Evolutionary conservation across 2,113 vertebrate genomes (phyloP).

Genomic region (Prunella himalayana): DNA sequence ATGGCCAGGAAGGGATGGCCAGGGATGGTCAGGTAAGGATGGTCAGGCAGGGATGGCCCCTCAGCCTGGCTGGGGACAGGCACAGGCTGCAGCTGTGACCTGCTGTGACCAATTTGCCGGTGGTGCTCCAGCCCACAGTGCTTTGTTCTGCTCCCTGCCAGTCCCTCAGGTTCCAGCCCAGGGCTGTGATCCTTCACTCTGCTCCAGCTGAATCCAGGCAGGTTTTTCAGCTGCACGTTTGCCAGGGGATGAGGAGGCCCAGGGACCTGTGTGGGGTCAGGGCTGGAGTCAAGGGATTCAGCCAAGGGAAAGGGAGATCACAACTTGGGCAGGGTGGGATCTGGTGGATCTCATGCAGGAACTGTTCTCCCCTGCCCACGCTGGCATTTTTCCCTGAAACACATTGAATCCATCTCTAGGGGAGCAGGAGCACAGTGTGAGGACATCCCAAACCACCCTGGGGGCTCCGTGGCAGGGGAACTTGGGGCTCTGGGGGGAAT

Average conservation of each 20-base stretch:
- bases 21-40: background rate
- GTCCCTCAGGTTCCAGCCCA: background rate
- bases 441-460: background rate
- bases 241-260: background rate
- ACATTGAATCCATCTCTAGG: background rate
- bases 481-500: rapidly evolving
- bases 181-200: rapidly evolving
- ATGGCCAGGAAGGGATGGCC: too few species aligned
- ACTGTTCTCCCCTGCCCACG: background rate
- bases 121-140: background rate
- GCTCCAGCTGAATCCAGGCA: background rate
- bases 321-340: background rate
- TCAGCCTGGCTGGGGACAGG: background rate
- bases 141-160: background rate
- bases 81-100: background rate
- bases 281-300: background rate
- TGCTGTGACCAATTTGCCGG: background rate
- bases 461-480: background rate
- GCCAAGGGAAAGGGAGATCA: background rate
- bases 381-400: background rate
- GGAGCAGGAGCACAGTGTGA: rapidly evolving
- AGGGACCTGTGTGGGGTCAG: background rate
- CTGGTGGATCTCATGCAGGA: background rate
- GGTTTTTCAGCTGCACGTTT: background rate
- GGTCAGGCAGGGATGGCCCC: background rate